Evolutionary conservation across 2,888 invertebrate genomes (phyloP).

Genomic region (Trichopria drosophilae): DNA sequence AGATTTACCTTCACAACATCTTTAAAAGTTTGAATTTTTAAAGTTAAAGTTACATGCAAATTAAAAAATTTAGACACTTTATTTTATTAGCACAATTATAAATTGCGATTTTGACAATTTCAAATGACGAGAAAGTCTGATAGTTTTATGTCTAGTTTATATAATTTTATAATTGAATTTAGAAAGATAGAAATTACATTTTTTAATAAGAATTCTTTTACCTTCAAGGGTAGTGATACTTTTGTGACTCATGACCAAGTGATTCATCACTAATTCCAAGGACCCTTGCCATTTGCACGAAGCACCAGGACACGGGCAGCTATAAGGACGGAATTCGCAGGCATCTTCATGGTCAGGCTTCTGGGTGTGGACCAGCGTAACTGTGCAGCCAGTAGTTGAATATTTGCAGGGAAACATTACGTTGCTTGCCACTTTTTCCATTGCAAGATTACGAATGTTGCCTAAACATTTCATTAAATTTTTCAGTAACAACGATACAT

Average conservation of each 20-base stretch:
- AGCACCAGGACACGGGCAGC: conserved; percentile 99
- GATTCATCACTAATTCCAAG: conserved; percentile 97
- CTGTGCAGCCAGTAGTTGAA: conserved; percentile 90
- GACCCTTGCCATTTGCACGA: conserved; percentile 99
- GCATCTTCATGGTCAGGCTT: conserved; percentile 98
- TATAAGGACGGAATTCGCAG: conserved; percentile 97
- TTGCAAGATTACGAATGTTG: conserved; percentile 96
- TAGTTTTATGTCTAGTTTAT: not conserved
- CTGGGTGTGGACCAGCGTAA: conserved; percentile 91
- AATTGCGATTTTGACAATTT: too few relatives aligned
- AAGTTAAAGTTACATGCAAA: too few relatives aligned
- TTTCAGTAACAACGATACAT: too few relatives aligned
- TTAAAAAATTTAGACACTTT: too few relatives aligned
- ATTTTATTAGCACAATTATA: too few relatives aligned
- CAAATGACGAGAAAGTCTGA: not conserved
- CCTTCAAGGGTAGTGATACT: conserved; percentile 98
- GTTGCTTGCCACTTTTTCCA: conserved; percentile 99
- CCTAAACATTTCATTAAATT: too few relatives aligned
- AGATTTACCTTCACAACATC: too few relatives aligned
- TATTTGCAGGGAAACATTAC: conserved; percentile 99
- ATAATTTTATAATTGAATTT: not conserved
- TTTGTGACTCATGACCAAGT: conserved; percentile 95
- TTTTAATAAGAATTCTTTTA: conserved; percentile 36
- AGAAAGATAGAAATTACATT: not conserved
- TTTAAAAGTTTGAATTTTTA: too few relatives aligned